Evolutionary conservation across 2,888 invertebrate species (phyloP).

Genomic region (Parelbella ahira): DNA sequence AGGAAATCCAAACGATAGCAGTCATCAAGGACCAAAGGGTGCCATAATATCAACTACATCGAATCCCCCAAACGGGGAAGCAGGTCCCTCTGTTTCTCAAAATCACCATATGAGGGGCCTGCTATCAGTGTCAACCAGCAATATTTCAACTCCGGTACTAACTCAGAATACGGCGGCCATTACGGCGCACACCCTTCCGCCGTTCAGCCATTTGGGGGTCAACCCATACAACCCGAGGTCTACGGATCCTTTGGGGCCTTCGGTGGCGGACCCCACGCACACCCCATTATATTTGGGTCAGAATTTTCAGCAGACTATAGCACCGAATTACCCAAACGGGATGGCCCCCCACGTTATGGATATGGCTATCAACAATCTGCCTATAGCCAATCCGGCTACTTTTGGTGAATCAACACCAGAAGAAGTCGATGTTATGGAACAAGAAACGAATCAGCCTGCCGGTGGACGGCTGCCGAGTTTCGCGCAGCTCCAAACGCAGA

Average conservation of each 20-base stretch:
- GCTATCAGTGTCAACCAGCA: constrained; percentile 89
- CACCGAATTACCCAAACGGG: constrained; percentile 90
- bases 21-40: constrained; percentile 64
- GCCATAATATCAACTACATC: constrained; percentile 76
- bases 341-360: constrained; percentile 92
- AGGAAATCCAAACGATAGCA: constrained; percentile 66
- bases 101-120: constrained; percentile 94
- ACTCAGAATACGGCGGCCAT: constrained; percentile 78
- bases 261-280: constrained; percentile 81
- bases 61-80: constrained; percentile 97
- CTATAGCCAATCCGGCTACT: constrained; percentile 88
- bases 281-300: constrained; percentile 82
- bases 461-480: constrained; percentile 83
- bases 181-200: constrained; percentile 79
- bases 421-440: constrained; percentile 73
- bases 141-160: constrained; percentile 81
- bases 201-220: constrained; percentile 81
- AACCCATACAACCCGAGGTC: constrained; percentile 80
- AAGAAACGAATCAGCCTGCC: constrained; percentile 60
- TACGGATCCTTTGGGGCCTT: constrained; percentile 81
- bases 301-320: constrained; percentile 81
- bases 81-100: constrained; percentile 95
- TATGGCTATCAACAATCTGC: constrained; percentile 85
- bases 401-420: constrained; percentile 85
- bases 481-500: constrained; percentile 82